Conservation (phyloP, 1,140 invertebrate genomes). For the Diuraphis noxia region DNA sequence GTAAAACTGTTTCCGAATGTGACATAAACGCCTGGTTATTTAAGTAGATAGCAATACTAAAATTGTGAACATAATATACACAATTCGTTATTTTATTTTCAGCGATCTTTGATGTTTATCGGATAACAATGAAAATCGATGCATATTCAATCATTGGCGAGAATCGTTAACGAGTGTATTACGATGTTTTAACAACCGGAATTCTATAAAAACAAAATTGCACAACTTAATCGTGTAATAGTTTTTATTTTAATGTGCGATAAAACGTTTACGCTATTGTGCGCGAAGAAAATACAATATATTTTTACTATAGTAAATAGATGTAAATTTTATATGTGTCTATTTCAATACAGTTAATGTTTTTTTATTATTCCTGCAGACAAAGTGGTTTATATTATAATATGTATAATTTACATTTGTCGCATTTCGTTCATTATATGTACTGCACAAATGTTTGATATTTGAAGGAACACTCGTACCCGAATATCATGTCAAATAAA, state of each 20-base stretch:
- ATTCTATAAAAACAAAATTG: slow-evolving; percentile 4
- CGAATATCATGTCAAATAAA: neutral
- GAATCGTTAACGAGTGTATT: neutral
- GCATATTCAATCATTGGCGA: neutral
- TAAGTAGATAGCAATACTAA: neutral
- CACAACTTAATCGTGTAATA: neutral
- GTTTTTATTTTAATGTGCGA: neutral
- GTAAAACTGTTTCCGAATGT: neutral
- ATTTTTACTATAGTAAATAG: too few species aligned
- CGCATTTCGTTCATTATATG: neutral
- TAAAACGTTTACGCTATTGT: neutral
- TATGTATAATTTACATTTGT: too few species aligned
- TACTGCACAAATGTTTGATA: too few species aligned
- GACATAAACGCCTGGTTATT: neutral
- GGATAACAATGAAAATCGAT: neutral
- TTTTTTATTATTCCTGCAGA: neutral
- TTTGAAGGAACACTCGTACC: neutral
- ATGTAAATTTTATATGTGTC: neutral
- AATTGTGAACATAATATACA: too few species aligned
- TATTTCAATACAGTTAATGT: neutral
- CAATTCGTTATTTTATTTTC: neutral
- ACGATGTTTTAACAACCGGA: neutral
- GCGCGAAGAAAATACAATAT: neutral
- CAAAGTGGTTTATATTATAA: neutral
- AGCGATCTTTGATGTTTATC: neutral